phyloP scores from a whole-genome alignment of 2,888 invertebrate species.

The Eupithecia vulgata region DNA sequence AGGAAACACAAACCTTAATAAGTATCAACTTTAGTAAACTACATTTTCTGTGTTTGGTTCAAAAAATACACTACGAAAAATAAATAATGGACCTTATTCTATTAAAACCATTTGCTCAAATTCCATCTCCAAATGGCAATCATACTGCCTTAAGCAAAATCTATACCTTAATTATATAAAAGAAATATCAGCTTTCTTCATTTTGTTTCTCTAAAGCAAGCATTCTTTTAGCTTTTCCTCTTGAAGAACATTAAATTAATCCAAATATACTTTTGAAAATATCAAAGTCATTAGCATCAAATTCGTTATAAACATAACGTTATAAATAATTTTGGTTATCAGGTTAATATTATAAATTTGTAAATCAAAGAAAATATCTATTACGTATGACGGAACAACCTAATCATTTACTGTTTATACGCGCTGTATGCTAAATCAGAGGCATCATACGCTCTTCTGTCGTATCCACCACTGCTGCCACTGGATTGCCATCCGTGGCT shows the following conservation, averaged over 20 bases:
- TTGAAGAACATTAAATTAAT: too few relatives aligned
- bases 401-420: constrained; percentile 68
- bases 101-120: not conserved
- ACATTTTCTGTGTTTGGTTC: constrained; percentile 1
- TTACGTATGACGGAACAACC: not conserved
- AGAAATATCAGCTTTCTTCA: not conserved
- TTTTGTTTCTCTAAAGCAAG: not conserved
- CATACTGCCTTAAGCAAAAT: not conserved
- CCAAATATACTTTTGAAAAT: too few relatives aligned
- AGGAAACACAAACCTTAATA: not conserved
- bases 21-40: not conserved
- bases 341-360: not conserved
- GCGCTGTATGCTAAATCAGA: constrained; percentile 88
- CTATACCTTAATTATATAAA: not conserved
- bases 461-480: constrained; percentile 73
- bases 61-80: not conserved
- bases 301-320: not conserved
- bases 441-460: constrained; percentile 85
- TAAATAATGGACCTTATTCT: not conserved
- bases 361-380: not conserved
- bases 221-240: not conserved
- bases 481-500: constrained; percentile 72
- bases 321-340: not conserved
- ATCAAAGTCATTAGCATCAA: not conserved
- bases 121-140: not conserved